Base-by-base conservation (phyloP, 1,140 invertebrate species). In the Drosophila quadrilineata region DNA sequence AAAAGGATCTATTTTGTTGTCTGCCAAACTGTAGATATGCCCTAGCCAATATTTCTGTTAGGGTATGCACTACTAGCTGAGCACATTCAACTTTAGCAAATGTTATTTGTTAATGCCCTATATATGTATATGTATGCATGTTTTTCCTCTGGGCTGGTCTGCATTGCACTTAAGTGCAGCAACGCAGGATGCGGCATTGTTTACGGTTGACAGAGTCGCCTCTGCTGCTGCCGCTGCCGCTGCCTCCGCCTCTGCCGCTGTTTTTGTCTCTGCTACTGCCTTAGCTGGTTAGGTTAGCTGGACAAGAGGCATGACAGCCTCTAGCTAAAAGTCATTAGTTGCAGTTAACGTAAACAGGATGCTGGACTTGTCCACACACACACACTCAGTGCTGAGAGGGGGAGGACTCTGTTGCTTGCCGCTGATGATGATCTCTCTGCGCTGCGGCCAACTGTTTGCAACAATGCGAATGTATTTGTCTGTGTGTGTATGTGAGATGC, bases 311-410 rank as follows among this genome's bases (percentile, higher is more conserved):
- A 60, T 43, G 73, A 22, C 72, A 70, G 76, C 72, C 77, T 70
- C 63, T 59, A 62, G 77, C 64, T 22, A 84, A 82, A 82, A 84
- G 73, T 82, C 77, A 84, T 82, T 82, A 82, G 77, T 77, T 73
- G 75, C 71, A 63, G 71, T 38, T 38, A 63, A 76, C 48, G 77
- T 62, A 56, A 84, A 77, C 60, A 82, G 56, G 38, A 46, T n/a
- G 19, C 60, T 50, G 63, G 46, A 59, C 49, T 24, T 43, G 14
- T 24, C 10, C 19, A 16, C 26, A 48, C 26, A n/a, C n/a, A n/a
- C n/a, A n/a, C n/a, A n/a, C n/a, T n/a, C n/a, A n/a, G n/a, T n/a
- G n/a, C n/a, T n/a, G n/a, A 10, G 28, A 29, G 63, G 24, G 48
- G 17, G 28, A 10, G 8, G 31, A 31, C 14, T 38, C 17, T 26